A percentile compares a stretch with the other conserved stretches of the same genome.
phyloP scores from a whole-genome alignment of 2,113 vertebrate genomes.

The Cheilinus undulatus region DNA sequence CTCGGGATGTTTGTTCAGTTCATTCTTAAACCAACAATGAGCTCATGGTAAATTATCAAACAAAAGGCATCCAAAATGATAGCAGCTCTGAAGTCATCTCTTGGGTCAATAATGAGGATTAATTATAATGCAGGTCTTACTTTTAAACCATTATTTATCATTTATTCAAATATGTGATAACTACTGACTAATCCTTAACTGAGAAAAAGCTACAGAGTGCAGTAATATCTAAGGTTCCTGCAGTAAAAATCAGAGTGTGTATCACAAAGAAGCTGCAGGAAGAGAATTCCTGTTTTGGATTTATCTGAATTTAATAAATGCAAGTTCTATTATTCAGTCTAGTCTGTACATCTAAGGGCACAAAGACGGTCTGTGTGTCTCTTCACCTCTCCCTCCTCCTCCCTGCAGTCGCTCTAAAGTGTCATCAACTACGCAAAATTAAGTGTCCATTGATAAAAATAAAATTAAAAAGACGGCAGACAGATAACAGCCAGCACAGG shows the following conservation, averaged over 20 bases:
- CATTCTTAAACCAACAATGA: not conserved
- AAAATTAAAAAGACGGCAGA: conserved; percentile 2
- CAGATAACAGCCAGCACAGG: conserved; percentile 10
- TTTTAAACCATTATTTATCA: conserved; percentile 2
- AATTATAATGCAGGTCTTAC: not conserved
- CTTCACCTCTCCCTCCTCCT: conserved; percentile 51
- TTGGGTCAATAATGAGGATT: conserved; percentile 10
- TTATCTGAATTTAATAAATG: too few species aligned
- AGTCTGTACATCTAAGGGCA: too few species aligned
- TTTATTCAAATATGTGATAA: too few species aligned
- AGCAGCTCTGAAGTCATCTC: conserved; percentile 1
- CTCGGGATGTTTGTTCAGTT: not conserved
- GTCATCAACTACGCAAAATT: conserved; percentile 68
- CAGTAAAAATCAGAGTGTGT: conserved; percentile 23
- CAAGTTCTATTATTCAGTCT: too few species aligned
- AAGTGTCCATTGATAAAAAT: conserved; percentile 64
- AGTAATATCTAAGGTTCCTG: not conserved
- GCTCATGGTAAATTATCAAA: not conserved
- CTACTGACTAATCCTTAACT: not conserved
- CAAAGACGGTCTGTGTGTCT: conserved; percentile 60
- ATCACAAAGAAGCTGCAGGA: conserved; percentile 5
- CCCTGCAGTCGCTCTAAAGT: conserved; percentile 55
- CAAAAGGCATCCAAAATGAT: not conserved
- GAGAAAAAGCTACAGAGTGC: not conserved
- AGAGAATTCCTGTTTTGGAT: conserved; percentile 16